Evolutionary conservation across 2,113 vertebrate species (phyloP), one percentile per base, ranked within the genome.

Genomic region (Plotosus lineatus): DNA sequence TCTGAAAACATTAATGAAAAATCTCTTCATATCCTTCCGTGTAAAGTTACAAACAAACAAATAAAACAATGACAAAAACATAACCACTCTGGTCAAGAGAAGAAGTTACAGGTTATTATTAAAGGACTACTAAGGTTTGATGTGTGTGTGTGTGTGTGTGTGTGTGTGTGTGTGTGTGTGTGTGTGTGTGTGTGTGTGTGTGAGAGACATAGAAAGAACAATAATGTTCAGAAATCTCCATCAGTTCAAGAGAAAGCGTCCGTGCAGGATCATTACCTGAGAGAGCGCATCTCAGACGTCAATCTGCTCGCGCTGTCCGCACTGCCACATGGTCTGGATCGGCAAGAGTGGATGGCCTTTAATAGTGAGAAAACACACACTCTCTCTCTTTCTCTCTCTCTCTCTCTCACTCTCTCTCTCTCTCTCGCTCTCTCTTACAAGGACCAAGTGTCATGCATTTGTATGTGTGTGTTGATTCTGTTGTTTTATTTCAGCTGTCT

Each of bases 281-380:
- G 89, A 75, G 92, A 89, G 84, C 84, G 69, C 69, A 88, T 94
- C 84, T 83, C 88, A 15, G 85, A 88, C 69, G 80, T 88, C 0
- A 88, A 94, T 79, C 83, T 94, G 71, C 40, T 79, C 6, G 77
- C 83, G 26, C 89, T 94, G 78, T 87, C 87, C 0, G 81, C 81
- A 0, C 88, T 94, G 36, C 93, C 93, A 5, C 89, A 90, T 8
- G 91, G 92, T 2, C 65, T 94, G 3, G 93, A 94, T 86, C 82
- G 78, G 66, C 86, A 92, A 0, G 93, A 94, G 89, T 94, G 93
- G 93, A 89, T 94, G 0, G 93, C 93, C 86, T 92, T 88, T 81
- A 93, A 94, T 86, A 91, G 93, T 94, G 77, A 90, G 93, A 86
- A n/a, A 14, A 46, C 19, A 38, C 58, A 33, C n/a, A 65, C 38